A percentile compares a stretch with the other conserved stretches of the same genome.
Conservation (phyloP, 2,797 vertebrate genomes). For the Sebastes matsubarae region DNA sequence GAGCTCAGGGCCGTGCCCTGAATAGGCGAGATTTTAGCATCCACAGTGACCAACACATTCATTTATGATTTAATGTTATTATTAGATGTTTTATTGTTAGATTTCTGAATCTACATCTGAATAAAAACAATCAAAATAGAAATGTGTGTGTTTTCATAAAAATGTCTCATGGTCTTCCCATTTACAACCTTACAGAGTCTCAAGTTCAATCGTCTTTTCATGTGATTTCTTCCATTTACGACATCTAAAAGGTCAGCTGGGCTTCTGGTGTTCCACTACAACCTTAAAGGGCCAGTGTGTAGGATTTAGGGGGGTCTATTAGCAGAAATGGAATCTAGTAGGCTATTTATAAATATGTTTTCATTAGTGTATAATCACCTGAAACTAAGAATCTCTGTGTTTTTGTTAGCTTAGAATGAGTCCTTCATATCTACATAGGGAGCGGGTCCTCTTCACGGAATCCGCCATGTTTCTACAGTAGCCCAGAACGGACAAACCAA, state of each 20-base stretch:
- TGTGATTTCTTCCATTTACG: neutral
- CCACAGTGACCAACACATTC: neutral
- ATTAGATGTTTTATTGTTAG: neutral
- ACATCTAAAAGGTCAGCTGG: conserved; percentile 6
- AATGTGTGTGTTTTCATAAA: neutral
- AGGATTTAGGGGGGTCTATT: neutral
- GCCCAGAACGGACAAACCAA: neutral
- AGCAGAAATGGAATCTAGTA: neutral
- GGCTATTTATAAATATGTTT: neutral
- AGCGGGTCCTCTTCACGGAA: fast-evolving
- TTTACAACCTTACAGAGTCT: neutral
- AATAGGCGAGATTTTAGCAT: neutral
- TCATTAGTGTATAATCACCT: neutral
- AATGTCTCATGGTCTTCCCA: neutral
- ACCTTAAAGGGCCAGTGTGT: neutral
- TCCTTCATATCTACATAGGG: neutral
- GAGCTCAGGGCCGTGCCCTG: neutral
- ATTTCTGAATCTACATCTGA: neutral
- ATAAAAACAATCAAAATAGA: neutral
- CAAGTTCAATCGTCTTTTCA: neutral
- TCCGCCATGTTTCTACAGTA: no score
- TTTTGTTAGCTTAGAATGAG: neutral
- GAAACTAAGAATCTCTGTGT: neutral
- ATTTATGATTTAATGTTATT: neutral
- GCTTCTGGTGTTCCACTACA: neutral